Conservation (phyloP, 2,888 invertebrate genomes). For the Selenia dentaria region DNA sequence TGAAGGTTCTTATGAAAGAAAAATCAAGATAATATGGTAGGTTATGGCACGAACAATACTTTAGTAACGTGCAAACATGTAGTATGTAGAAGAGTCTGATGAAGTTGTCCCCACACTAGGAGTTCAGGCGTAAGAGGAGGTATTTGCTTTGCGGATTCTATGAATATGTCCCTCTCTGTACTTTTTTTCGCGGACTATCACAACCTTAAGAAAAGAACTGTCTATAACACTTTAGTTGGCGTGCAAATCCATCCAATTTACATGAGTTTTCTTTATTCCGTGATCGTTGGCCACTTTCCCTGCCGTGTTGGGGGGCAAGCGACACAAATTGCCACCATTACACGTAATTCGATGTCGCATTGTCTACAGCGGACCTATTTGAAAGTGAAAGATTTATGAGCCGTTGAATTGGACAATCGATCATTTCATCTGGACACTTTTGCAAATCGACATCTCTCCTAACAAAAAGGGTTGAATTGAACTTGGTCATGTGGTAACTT, state of each 20-base stretch:
- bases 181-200: too few species aligned
- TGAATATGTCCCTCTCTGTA: too few species aligned
- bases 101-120: too few species aligned
- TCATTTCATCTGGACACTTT: conserved; percentile 17
- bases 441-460: conserved; percentile 10
- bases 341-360: conserved; percentile 35
- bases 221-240: conserved; percentile 22
- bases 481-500: too few species aligned
- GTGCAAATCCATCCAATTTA: conserved; percentile 36
- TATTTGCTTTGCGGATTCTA: too few species aligned
- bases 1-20: too few species aligned
- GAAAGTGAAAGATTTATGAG: conserved; percentile 38
- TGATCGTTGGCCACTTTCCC: conserved; percentile 32
- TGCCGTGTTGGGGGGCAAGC: conserved; percentile 34
- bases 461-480: background rate
- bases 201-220: background rate
- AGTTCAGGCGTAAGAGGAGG: too few species aligned
- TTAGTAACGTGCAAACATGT: too few species aligned
- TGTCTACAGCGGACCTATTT: conserved; percentile 31
- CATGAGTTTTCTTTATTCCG: conserved; percentile 38
- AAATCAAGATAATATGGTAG: too few species aligned
- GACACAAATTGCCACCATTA: conserved; percentile 38
- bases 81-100: too few species aligned
- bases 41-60: too few species aligned
- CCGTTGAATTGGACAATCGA: conserved; percentile 24